Evolutionary conservation across 2,797 vertebrate genomes (phyloP).

Genomic region (Otus scops): DNA sequence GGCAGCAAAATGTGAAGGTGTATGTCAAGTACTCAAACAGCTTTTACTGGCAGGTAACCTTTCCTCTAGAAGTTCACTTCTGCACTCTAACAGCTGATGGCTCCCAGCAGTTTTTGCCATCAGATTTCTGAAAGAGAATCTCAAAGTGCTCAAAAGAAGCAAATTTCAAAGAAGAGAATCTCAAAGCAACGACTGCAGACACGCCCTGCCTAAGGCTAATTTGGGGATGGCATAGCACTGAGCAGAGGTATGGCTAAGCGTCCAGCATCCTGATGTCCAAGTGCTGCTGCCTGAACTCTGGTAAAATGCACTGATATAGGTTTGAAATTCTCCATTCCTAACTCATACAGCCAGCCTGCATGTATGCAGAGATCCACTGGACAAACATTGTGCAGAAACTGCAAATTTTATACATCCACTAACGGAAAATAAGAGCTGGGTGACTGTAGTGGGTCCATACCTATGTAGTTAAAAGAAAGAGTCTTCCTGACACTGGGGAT

Average conservation of each 20-base stretch:
- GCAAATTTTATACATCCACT: neutral
- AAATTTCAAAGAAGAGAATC: neutral
- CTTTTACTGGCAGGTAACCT: neutral
- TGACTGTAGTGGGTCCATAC: neutral
- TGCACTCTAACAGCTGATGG: neutral
- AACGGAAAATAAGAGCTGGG: neutral
- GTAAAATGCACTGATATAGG: neutral
- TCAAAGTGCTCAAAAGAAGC: neutral
- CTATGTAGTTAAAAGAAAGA: neutral
- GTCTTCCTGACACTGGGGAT: neutral
- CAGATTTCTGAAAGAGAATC: neutral
- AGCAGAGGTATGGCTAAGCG: neutral
- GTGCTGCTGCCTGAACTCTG: neutral
- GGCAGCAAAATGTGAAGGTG: neutral
- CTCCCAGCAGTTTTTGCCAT: neutral
- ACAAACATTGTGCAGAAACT: neutral
- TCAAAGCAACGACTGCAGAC: neutral
- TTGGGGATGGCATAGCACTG: neutral
- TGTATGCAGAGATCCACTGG: neutral
- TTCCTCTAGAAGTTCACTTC: neutral
- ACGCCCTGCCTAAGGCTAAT: neutral
- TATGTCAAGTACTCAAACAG: neutral
- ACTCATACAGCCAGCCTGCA: fast-evolving
- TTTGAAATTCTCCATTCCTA: neutral
- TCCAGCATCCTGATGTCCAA: fast-evolving